A percentile compares a stretch with the other conserved stretches of the same genome.
Evolutionary conservation across 2,113 vertebrate species (phyloP).

Genomic region (Malaclemys terrapin): DNA sequence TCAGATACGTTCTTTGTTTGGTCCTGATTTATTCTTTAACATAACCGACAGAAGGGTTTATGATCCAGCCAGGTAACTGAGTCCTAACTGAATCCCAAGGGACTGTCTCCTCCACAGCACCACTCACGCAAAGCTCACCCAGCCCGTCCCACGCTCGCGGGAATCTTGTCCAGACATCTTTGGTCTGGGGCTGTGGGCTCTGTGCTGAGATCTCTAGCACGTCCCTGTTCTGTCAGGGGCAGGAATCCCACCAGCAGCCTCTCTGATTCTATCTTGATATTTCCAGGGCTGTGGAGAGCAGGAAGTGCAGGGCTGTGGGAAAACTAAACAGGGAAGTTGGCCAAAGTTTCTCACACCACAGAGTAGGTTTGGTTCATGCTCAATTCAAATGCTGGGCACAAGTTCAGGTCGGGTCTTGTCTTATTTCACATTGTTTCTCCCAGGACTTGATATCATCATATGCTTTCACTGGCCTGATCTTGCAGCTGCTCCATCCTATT

Average conservation of each 20-base stretch:
- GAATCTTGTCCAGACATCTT: background rate
- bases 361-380: conserved; percentile 34
- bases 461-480: background rate
- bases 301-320: conserved; percentile 70
- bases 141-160: background rate
- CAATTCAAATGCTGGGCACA: background rate
- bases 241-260: conserved; percentile 27
- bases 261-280: conserved; percentile 39
- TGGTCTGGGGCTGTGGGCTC: background rate
- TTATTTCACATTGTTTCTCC: background rate
- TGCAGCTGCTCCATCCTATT: fast-evolving
- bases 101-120: background rate
- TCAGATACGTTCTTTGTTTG: background rate
- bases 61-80: background rate
- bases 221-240: conserved; percentile 24
- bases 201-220: conserved; percentile 33
- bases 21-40: background rate
- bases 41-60: background rate
- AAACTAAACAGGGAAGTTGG: conserved; percentile 67
- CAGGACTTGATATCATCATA: background rate
- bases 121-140: background rate
- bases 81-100: background rate
- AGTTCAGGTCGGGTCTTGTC: conserved; percentile 58
- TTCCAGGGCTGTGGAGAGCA: conserved; percentile 28
- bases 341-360: conserved; percentile 40